Evolutionary conservation across 2,113 vertebrate species (phyloP), one percentile per base, ranked within the genome.

Genomic region (Calidris pygmaea): DNA sequence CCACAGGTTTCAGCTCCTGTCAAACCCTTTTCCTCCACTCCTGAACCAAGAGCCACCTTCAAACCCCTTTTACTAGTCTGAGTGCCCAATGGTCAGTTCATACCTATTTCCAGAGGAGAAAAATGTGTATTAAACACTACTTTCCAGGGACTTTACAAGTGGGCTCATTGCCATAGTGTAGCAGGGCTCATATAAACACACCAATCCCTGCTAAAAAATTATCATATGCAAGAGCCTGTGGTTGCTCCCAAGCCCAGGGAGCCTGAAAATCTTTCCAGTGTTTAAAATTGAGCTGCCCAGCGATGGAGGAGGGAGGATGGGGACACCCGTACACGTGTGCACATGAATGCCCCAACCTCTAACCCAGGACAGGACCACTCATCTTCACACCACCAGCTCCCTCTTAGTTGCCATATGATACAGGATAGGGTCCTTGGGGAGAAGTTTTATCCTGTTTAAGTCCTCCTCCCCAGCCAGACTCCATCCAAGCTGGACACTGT

Each of bases 271-370:
- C 63, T 75, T 77, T n/a, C 13, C 26, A 63, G 2, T 81, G 37
- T 32, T 81, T 55, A 70, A 83, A 88, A 70, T 50, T 19, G 66
- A 52, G 27, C 47, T 71, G 39, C 27, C 5, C 14, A 34, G 32
- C 8, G 71, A 39, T 60, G 15, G 21, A 89, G 21, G 30, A 77
- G 1, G 5, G 16, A 88, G 34, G 8, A 5, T 37, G 53, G 21
- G 7, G 48, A 63, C 41, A 55, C 13, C 4, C 2, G 2, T 37
- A 53, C 13, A 23, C 0, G 1, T 10, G 24, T 12, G 32, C 59
- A 37, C 4, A 1, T 18, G 35, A 47, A 67, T 41, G 41, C 45
- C 7, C 62, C 34, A 48, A 62, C 19, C 14, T 45, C 60, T 66
- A 68, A 37, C 11, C 20, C 30, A 22, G 78, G 10, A 13, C 14